Percentiles rank a stretch among this genome's conserved stretches.
Evolutionary conservation across 2,797 vertebrate genomes (phyloP).

Genomic region (Myotis pilosus): DNA sequence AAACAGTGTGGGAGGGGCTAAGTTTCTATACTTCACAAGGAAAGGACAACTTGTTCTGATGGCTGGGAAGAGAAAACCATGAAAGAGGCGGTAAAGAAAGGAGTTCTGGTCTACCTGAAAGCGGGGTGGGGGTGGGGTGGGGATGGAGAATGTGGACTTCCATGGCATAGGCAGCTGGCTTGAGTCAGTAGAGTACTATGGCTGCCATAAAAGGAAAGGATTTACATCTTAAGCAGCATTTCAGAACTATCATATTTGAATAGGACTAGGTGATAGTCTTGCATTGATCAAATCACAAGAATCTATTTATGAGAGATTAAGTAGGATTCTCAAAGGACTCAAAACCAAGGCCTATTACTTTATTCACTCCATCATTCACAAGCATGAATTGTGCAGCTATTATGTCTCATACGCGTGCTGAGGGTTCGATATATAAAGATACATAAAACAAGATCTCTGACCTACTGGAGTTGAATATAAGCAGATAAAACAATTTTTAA

Average conservation of each 20-base stretch:
- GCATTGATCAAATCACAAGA: neutral
- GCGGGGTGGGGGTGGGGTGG: neutral
- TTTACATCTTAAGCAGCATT: neutral
- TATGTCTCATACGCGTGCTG: neutral
- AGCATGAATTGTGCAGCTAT: neutral
- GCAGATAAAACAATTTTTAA: neutral
- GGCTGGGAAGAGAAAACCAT: neutral
- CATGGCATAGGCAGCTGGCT: neutral
- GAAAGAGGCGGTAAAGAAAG: neutral
- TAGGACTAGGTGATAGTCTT: neutral
- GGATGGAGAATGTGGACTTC: neutral
- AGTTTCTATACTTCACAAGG: neutral
- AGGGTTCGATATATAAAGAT: neutral
- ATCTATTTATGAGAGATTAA: neutral
- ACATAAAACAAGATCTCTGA: neutral
- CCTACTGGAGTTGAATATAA: neutral
- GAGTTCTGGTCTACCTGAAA: neutral
- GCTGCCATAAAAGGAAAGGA: neutral
- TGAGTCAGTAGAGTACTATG: neutral
- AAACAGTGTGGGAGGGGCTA: neutral
- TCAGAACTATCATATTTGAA: neutral
- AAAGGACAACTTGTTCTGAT: neutral
- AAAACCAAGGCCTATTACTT: neutral
- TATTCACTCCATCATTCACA: neutral
- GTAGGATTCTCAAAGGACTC: neutral